phyloP scores from a whole-genome alignment of 2,888 invertebrate genomes.

The Leucoptera coffeella region DNA sequence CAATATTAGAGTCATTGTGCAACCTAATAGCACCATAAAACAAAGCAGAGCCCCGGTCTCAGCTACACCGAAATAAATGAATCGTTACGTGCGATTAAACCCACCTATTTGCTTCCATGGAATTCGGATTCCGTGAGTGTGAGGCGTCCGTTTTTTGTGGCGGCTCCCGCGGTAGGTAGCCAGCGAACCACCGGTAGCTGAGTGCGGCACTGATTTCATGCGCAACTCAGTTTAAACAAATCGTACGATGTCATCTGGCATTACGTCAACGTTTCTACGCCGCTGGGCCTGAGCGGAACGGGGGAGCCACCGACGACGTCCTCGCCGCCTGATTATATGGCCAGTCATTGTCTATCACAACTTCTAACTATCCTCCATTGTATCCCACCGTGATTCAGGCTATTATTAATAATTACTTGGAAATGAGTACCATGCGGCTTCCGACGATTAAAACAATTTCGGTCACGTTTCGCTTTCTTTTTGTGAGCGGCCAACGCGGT shows the following conservation, averaged over 20 bases:
- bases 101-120: conserved; percentile 44
- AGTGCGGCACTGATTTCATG: conserved; percentile 34
- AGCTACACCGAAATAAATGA: conserved; percentile 27
- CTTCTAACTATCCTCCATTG: neutral
- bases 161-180: conserved; percentile 14
- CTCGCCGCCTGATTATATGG: neutral
- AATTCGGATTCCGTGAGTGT: conserved; percentile 37
- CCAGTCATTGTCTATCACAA: neutral
- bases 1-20: no score
- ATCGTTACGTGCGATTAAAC: conserved; percentile 45
- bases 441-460: conserved; percentile 50
- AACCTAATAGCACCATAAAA: no score
- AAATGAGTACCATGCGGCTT: conserved; percentile 23
- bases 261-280: conserved; percentile 29
- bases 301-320: neutral
- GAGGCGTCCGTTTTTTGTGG: conserved; percentile 25
- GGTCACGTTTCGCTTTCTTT: conserved; percentile 38
- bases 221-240: conserved; percentile 50
- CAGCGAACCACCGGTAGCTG: conserved; percentile 52
- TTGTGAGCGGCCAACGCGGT: conserved; percentile 45
- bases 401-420: conserved; percentile 1
- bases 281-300: conserved; percentile 14
- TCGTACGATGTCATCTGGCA: conserved; percentile 42
- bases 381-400: neutral
- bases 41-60: no score